Evolutionary conservation across 2,888 invertebrate species (phyloP), one percentile per base, ranked within the genome.

Genomic region (Norana najaformis): DNA sequence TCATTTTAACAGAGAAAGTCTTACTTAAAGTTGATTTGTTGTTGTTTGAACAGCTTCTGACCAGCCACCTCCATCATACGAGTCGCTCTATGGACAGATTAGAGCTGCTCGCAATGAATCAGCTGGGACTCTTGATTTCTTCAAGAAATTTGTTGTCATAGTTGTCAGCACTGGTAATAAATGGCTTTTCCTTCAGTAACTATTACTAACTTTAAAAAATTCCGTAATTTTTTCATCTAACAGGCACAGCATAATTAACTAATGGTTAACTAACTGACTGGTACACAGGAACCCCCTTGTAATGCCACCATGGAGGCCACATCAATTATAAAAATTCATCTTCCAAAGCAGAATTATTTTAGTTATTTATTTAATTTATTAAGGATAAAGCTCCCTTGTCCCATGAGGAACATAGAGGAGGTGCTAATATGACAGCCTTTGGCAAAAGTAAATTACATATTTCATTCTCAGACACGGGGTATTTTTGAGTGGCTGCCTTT

Each of bases 41-140:
- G 4, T 83, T 85, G 85, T 85, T 36, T 0, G 18, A 36, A 37
- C 37, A 36, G 85, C 16, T 35, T 85, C 85, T 36, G 85, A 85
- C 85, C 85, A 85, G 23, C 88, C n/a, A 6, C 89, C 89, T 41
- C 89, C 89, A 36, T 89, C 89, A 34, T 89, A 89, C n/a, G 89
- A 89, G 18, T 47, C 89, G 18, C 69, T 89, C 14, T 89, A 89
- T 69, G 89, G 89, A 34, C 89, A 89, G 69, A 69, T 89, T 18
- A n/a, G 69, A 53, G 82, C 69, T 20, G 89, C 89, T 37, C 41
- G 69, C 13, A 35, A n/a, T 16, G 69, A 69, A 5, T 89, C 89
- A 37, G 34, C 36, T 20, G 69, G 89, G 5, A 53, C 53, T 30
- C 30, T 89, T 34, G 89, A 89, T 11, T 89, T 89, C 89, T 69